phyloP scores from a whole-genome alignment of 2,888 invertebrate genomes.

The Plagodis pulveraria region DNA sequence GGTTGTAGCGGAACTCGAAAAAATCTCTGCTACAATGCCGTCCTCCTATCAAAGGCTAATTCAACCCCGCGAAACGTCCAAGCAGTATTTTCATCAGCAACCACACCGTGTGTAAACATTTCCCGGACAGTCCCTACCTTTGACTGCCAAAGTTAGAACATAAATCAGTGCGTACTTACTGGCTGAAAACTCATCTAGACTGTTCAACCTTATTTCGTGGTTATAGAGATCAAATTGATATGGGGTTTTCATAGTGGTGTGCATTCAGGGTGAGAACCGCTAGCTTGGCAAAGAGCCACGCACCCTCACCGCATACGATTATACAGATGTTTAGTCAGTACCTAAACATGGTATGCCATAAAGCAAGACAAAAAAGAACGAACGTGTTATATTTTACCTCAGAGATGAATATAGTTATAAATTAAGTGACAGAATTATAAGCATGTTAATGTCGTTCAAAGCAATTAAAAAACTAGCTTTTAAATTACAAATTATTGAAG shows the following conservation, averaged over 20 bases:
- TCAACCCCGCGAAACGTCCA: constrained; percentile 1
- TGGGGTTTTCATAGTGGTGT: constrained; percentile 5
- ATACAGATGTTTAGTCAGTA: constrained; percentile 3
- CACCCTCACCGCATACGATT: constrained; percentile 39
- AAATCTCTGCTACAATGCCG: neutral
- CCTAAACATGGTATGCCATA: constrained; percentile 1
- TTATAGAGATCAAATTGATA: constrained; percentile 10
- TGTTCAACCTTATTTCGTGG: constrained; percentile 4
- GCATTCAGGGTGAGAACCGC: constrained; percentile 50
- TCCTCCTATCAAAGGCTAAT: neutral
- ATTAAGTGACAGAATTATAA: too few relatives aligned
- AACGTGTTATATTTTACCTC: too few relatives aligned
- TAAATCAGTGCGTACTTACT: constrained; percentile 55
- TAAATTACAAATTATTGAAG: too few relatives aligned
- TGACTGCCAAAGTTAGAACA: constrained; percentile 52
- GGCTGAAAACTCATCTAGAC: neutral
- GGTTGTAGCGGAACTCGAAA: too few relatives aligned
- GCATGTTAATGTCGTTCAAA: too few relatives aligned
- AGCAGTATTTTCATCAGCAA: constrained; percentile 11
- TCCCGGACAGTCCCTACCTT: constrained; percentile 44
- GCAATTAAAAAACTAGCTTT: too few relatives aligned
- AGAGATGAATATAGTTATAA: too few relatives aligned
- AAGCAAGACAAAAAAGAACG: neutral
- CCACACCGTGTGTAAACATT: constrained; percentile 29
- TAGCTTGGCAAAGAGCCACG: constrained; percentile 71